Base-by-base conservation (phyloP, 2,888 invertebrate genomes). In the Amaurobius ferox region DNA sequence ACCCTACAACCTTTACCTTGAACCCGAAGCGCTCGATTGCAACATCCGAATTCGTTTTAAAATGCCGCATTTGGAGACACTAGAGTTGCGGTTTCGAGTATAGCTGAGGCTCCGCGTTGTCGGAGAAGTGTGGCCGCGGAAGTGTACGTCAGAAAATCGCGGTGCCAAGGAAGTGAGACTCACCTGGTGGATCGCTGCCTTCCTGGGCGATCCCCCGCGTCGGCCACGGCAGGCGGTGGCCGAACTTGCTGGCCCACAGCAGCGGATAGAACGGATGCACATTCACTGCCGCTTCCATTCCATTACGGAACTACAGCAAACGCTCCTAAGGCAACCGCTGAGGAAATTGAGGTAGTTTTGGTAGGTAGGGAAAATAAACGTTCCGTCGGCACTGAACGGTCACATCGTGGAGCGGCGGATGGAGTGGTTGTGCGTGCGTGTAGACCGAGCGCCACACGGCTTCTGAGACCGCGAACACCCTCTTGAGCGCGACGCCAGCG, bases 241-340 rank as follows among this genome's bases (percentile, higher is more conserved):
- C 88, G 76, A 88, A 88, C 77, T 88, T 88, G 83, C 88, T 88
- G 39, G 88, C 88, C 88, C 88, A 88, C 68, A 88, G 74, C 40
- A 88, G 72, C 71, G 88, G 87, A 79, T 87, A 83, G 35, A 88
- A 87, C 26, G 88, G 73, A 76, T 87, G 85, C 55, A 87, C 87
- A 79, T 88, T 88, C 32, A 88, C 88, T 73, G 81, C 86, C 77
- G 80, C 86, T 74, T 88, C 88, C 88, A 88, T 88, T 55, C 55
- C 55, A 55, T 55, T 3, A 3, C 55, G 55, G 55, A 19, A 23
- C 55, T 61, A 32, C 80, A 35, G 66, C 29, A 35, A 16, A 44
- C n/a, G 16, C n/a, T 28, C 35, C 19, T 83, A 83, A 83, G 83
- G 83, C 83, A 83, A 83, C 83, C 83, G 81, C 74, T 83, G 48